Evolutionary conservation across 2,113 vertebrate genomes (phyloP).

Genomic region (Oreotrochilus melanogaster): DNA sequence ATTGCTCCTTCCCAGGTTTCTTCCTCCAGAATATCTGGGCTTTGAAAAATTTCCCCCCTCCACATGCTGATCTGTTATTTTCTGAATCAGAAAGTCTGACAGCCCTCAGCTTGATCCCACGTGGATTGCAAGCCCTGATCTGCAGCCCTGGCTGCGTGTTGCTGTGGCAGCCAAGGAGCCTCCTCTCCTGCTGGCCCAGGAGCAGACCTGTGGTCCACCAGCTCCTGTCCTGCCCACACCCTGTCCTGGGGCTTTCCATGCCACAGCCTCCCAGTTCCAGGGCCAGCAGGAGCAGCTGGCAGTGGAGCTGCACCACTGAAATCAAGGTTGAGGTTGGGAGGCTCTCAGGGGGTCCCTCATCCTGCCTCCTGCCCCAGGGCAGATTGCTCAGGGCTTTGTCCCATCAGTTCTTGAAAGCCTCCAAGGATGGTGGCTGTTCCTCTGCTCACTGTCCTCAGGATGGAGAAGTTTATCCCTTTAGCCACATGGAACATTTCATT

Average conservation of each 20-base stretch:
- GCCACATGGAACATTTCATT: neutral
- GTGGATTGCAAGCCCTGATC: neutral
- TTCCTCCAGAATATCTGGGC: neutral
- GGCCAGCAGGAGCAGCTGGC: neutral
- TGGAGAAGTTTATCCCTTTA: neutral
- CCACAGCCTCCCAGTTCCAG: neutral
- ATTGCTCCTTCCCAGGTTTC: neutral
- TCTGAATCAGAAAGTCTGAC: neutral
- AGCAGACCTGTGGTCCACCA: neutral
- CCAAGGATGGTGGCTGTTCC: neutral
- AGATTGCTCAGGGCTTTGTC: neutral
- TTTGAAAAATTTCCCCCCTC: neutral
- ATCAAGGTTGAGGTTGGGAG: neutral
- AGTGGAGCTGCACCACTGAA: neutral
- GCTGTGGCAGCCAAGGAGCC: neutral
- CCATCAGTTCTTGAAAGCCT: neutral
- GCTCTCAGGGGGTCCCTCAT: neutral
- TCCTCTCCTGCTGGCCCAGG: fast-evolving
- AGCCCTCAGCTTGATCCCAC: neutral
- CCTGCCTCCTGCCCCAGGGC: neutral
- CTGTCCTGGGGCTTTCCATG: neutral
- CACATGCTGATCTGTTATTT: neutral
- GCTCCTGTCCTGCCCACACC: neutral
- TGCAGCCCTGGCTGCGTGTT: fast-evolving
- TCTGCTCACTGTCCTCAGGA: neutral